These are phyloP conservation scores for Drosophila dives DNA, from an alignment of 2,888 invertebrate genomes.

Conservation along the genomic window DNA sequence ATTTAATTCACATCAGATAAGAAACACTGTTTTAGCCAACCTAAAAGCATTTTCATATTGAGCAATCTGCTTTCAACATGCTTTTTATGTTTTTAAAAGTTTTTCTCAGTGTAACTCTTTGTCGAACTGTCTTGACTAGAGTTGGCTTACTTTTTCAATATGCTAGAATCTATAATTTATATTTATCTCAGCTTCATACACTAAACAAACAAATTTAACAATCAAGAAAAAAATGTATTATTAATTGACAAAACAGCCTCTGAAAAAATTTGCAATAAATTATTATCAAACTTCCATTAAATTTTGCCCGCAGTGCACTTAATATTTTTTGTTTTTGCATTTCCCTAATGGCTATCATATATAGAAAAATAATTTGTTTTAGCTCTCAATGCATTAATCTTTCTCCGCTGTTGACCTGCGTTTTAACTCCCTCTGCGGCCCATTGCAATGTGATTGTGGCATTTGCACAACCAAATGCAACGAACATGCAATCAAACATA, in stretches of 20 bases:
- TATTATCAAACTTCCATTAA: not conserved
- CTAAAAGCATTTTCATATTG: not conserved
- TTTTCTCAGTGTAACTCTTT: not conserved
- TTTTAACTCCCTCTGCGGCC: not conserved
- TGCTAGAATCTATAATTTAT: not conserved
- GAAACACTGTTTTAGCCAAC: not conserved
- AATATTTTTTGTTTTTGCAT: conserved; percentile 1
- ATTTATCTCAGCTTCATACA: not conserved
- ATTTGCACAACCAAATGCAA: conserved; percentile 51
- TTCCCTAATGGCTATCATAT: conserved; percentile 2
- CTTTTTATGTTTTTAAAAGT: not conserved
- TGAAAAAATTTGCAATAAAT: not conserved
- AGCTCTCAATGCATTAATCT: conserved; percentile 38
- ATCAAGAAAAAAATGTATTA: not conserved
- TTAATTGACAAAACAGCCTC: not conserved
- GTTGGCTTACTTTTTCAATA: not conserved
- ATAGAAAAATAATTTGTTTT: conserved; percentile 37
- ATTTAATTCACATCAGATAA: not conserved
- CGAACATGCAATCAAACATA: conserved; percentile 57
- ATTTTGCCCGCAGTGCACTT: conserved; percentile 3
- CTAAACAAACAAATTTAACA: not conserved
- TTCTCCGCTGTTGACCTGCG: not conserved
- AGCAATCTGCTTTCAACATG: not conserved
- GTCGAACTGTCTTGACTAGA: not conserved
- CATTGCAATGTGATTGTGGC: conserved; percentile 32